Conservation (phyloP, 2,797 vertebrate genomes). For the Hydrophis major region DNA sequence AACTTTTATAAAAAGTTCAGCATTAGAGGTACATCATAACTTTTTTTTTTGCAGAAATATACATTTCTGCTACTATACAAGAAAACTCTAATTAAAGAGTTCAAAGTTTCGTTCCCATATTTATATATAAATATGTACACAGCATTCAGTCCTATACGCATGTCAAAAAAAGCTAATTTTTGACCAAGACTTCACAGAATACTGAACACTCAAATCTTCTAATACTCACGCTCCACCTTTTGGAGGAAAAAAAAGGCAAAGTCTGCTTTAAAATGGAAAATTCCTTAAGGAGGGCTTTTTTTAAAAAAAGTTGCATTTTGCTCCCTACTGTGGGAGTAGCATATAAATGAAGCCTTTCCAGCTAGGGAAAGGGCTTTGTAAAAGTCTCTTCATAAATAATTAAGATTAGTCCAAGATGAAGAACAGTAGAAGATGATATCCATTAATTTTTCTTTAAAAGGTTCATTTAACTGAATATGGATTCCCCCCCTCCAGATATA, state of each 20-base stretch:
- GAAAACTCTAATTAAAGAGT: conserved; percentile 83
- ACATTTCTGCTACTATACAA: conserved; percentile 96
- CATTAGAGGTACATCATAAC: conserved; percentile 96
- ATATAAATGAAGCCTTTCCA: conserved; percentile 86
- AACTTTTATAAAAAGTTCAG: conserved; percentile 99
- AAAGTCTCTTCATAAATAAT: conserved; percentile 96
- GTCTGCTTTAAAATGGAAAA: conserved; percentile 83
- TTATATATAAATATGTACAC: conserved; percentile 81
- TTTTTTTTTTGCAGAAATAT: conserved; percentile 88
- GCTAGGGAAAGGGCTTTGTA: conserved; percentile 87
- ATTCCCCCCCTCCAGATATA: conserved; percentile 64
- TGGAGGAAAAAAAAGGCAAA: conserved; percentile 88
- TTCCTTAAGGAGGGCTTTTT: conserved; percentile 75
- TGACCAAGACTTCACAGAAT: conserved; percentile 85
- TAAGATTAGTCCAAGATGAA: conserved; percentile 85
- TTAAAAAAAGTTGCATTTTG: conserved; percentile 60
- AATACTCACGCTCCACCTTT: conserved; percentile 92
- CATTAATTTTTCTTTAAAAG: conserved; percentile 63
- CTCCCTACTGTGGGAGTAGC: conserved; percentile 86
- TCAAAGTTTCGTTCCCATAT: conserved; percentile 83
- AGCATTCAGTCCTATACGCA: conserved; percentile 88
- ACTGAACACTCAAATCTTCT: conserved; percentile 84
- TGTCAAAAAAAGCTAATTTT: conserved; percentile 85
- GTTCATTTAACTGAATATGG: conserved; percentile 67
- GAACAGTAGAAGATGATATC: conserved; percentile 72